Evolutionary conservation across 2,113 vertebrate species (phyloP), one percentile per base, ranked within the genome.

Genomic region (Acrocephalus kingi): DNA sequence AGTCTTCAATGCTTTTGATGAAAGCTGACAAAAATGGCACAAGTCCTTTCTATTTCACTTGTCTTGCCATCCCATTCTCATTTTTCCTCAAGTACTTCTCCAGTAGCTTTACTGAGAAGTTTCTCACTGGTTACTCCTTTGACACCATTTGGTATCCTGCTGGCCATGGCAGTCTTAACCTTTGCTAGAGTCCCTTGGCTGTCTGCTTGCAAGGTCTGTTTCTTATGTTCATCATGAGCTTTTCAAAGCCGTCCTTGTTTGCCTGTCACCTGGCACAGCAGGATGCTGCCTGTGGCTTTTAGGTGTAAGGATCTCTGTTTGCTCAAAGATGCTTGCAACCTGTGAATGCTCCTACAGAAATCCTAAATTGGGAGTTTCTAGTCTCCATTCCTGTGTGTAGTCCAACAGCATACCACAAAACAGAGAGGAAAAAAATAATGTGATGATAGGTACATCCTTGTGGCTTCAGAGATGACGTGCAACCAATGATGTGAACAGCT

Each of bases 371-470:
- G 30, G 22, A 84, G 48, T 74, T 88, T 91, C 82, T 93, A 51
- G 27, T 45, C 64, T 87, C 59, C 55, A 49, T 88, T 88, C n/a
- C 83, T 49, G 8, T 30, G 14, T n/a, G 45, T 41, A 92, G 37
- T 84, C 45, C 63, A 88, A 55, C 31, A 78, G 37, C 61, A 84
- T 54, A 62, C 28, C 49, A 87, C 37, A 71, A 49, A 87, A 33
- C 33, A 46, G 69, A 86, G 68, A 81, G 49, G 28, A 45, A 56
- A 74, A 86, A 83, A 77, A 78, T 55, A 49, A 84, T 37, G 64
- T 81, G 83, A 67, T 96, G 85, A 95, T n/a, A 84, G 76, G 14
- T 90, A 91, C 90, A 91, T 97, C 93, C 93, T 92, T 84, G 54
- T 92, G 85, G 73, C 41, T 93, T 94, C 82, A 81, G 83, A 84